Percentiles rank a stretch among this genome's conserved stretches.
phyloP scores from a whole-genome alignment of 1,140 invertebrate species.

The Neotoxoptera formosana region DNA sequence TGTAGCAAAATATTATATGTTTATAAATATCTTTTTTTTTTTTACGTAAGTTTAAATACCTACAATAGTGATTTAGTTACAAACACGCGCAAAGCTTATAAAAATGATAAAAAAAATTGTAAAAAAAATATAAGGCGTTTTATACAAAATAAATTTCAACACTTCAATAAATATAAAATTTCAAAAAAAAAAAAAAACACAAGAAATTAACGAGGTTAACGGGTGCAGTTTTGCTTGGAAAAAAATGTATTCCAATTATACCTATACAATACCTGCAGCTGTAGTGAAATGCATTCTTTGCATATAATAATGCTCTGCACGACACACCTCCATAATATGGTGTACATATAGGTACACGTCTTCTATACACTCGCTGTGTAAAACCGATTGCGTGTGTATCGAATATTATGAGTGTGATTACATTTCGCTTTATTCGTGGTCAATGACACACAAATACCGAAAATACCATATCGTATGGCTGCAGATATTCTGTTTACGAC shows the following conservation, averaged over 20 bases:
- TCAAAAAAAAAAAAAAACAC: not conserved
- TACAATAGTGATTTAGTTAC: not conserved
- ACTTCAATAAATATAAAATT: too few relatives aligned
- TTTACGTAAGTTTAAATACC: not conserved
- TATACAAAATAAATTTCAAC: not conserved
- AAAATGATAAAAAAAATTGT: too few relatives aligned
- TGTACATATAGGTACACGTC: not conserved
- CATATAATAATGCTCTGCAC: not conserved
- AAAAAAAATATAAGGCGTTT: too few relatives aligned
- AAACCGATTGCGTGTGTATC: not conserved
- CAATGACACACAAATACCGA: not conserved
- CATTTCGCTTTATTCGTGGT: conserved; percentile 11
- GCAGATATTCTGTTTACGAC: not conserved
- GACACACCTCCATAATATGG: not conserved
- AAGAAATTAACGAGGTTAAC: not conserved
- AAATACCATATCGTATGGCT: not conserved
- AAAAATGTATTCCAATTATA: not conserved
- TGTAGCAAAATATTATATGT: not conserved
- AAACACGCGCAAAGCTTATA: not conserved
- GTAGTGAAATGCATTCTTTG: not conserved
- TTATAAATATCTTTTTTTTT: too few relatives aligned
- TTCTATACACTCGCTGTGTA: not conserved
- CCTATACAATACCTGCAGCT: not conserved
- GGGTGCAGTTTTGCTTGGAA: not conserved
- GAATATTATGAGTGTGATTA: conserved; percentile 12